phyloP scores from a whole-genome alignment of 2,888 invertebrate genomes.

The Phyllotreta striolata region DNA sequence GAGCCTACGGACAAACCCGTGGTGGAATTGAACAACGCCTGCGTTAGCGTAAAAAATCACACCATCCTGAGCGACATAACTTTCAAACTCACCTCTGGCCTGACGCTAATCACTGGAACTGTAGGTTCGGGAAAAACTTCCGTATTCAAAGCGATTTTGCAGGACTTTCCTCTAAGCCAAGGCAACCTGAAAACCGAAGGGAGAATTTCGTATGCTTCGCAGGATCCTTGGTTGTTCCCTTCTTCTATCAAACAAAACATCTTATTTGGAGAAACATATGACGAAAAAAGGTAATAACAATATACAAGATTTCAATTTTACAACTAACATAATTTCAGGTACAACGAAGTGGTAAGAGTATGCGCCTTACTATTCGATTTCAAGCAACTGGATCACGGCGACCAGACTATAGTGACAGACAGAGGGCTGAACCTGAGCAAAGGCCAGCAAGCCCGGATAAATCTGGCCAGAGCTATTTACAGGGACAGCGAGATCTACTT shows the following conservation, averaged over 20 bases:
- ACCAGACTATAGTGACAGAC: slow-evolving; percentile 81
- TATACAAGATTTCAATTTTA: neutral
- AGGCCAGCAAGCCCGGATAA: slow-evolving; percentile 87
- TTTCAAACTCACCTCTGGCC: slow-evolving; percentile 42
- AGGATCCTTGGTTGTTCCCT: slow-evolving; percentile 69
- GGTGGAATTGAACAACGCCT: slow-evolving; percentile 42
- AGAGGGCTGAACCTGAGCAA: slow-evolving; percentile 75
- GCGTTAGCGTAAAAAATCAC: slow-evolving; percentile 48
- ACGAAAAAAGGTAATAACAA: slow-evolving; percentile 27
- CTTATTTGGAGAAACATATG: slow-evolving; percentile 49
- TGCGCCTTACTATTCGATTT: slow-evolving; percentile 78
- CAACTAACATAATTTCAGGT: slow-evolving; percentile 33
- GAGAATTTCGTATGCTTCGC: slow-evolving; percentile 65
- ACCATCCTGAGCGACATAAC: slow-evolving; percentile 58
- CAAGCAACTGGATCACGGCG: slow-evolving; percentile 74
- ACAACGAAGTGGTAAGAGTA: slow-evolving; percentile 62
- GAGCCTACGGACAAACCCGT: slow-evolving; percentile 45
- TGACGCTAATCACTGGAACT: slow-evolving; percentile 68
- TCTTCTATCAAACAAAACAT: slow-evolving; percentile 78
- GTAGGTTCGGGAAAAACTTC: slow-evolving; percentile 72
- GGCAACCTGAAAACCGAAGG: slow-evolving; percentile 62
- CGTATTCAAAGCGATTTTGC: slow-evolving; percentile 58
- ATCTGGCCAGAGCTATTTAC: slow-evolving; percentile 84
- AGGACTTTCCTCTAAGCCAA: slow-evolving; percentile 58
- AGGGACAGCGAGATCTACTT: slow-evolving; percentile 83